Conservation (phyloP, 1,140 invertebrate genomes). For the Bombus consobrinus region DNA sequence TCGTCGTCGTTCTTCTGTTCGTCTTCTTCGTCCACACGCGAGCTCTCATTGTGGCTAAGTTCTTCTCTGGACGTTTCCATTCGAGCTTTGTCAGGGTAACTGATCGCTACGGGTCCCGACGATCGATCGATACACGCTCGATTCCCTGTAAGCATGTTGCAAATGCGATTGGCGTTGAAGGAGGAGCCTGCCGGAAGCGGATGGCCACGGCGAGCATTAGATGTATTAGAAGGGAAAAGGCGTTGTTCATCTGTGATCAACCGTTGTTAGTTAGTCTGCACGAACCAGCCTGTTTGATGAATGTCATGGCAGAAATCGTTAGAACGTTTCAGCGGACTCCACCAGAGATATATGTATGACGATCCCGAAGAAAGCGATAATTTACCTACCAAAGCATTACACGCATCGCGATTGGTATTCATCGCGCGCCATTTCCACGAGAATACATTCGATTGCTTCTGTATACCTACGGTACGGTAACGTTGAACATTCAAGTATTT, state of each 20-base stretch:
- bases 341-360: not conserved
- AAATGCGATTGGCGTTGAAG: constrained; percentile 65
- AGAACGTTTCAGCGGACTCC: not conserved
- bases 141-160: constrained; percentile 71
- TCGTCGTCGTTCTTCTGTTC: not conserved
- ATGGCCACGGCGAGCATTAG: constrained; percentile 50
- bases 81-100: constrained; percentile 69
- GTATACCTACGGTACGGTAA: too few species aligned
- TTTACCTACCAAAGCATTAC: not conserved
- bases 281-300: not conserved
- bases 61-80: constrained; percentile 61
- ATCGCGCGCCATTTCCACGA: not conserved
- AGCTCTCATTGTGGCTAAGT: constrained; percentile 20
- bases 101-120: constrained; percentile 64
- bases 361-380: not conserved
- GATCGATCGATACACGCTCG: constrained; percentile 75
- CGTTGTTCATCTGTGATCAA: constrained; percentile 21
- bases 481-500: not conserved
- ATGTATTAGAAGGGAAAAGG: constrained; percentile 51
- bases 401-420: not conserved
- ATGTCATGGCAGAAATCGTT: constrained; percentile 12
- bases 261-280: not conserved
- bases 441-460: not conserved
- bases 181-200: constrained; percentile 52
- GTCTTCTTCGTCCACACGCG: constrained; percentile 12